Base-by-base conservation (phyloP, 2,888 invertebrate genomes). In the Perizoma flavofasciatum region DNA sequence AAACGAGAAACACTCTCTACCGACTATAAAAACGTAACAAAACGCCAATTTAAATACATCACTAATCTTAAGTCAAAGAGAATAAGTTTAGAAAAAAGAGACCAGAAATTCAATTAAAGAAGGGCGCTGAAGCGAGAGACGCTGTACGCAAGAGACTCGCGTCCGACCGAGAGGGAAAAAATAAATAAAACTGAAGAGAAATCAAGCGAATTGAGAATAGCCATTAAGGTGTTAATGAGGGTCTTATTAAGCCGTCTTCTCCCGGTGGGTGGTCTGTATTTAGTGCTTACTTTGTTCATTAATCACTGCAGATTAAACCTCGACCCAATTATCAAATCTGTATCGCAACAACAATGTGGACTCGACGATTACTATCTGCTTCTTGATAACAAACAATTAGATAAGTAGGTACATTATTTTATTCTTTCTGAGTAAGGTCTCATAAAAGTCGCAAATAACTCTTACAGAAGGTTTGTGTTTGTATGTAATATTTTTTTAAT, bases 211-310 rank as follows among this genome's bases (percentile, higher is more conserved):
- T 89, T 89, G 89, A 88, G 89, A 89, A 90, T 88, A 87, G 83
- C 89, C 88, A 89, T 90, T 88, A 89, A 90, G 90, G 91, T 92
- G 91, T 90, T 92, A 91, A 92, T 90, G 89, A 90, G 90, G 85
- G 84, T 84, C 89, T 90, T 92, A 92, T 92, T 90, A 90, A 92
- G 91, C 88, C 88, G 89, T 91, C 89, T 88, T 83, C 86, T 83
- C 87, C 85, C 86, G 63, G 84, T 90, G 91, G 91, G 91, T 90
- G 91, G 91, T 91, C 91, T 81, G 81, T 67, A 75, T 78, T 80
- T 79, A 79, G 78, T 82, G 81, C 72, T 82, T 79, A 81, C 83
- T 88, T 85, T 84, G 83, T 86, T 84, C 88, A 86, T 89, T 91
- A 88, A 89, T 90, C 90, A 85, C 78, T 77, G 74, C 79, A 78